Evolutionary conservation across 2,888 invertebrate genomes (phyloP).

Genomic region (Drosophila prostipennis): DNA sequence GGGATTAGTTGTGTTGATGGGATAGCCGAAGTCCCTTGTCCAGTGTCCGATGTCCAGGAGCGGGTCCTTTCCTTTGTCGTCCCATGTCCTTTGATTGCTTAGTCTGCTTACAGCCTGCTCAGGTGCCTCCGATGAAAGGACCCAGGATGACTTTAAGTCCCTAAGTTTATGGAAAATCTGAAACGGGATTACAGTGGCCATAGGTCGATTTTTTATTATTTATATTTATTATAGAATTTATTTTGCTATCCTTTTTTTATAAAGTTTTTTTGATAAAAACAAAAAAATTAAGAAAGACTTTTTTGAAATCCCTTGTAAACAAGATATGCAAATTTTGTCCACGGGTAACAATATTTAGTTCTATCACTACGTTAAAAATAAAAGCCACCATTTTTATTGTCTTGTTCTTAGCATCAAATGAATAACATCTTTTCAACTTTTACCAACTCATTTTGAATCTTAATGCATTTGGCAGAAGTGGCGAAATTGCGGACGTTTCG

Average conservation of each 20-base stretch:
- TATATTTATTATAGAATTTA: too few relatives aligned
- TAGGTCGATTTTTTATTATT: too few relatives aligned
- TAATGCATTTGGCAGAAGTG: not conserved
- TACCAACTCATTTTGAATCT: not conserved
- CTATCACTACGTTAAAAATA: too few relatives aligned
- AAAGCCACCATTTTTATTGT: not conserved
- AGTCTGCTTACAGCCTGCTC: conserved; percentile 18
- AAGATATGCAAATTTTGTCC: too few relatives aligned
- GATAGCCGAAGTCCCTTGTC: conserved; percentile 27
- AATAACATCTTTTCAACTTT: not conserved
- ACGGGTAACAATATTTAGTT: too few relatives aligned
- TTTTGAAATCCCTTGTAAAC: too few relatives aligned
- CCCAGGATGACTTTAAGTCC: conserved; percentile 19
- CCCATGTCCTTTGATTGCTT: conserved; percentile 27
- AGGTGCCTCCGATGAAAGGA: conserved; percentile 34
- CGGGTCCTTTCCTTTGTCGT: conserved; percentile 24
- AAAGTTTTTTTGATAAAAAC: too few relatives aligned
- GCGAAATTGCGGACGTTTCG: not conserved
- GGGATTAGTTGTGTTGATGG: conserved; percentile 65
- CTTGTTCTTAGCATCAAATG: not conserved
- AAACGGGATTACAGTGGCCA: conserved; percentile 4
- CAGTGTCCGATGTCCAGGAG: conserved; percentile 7
- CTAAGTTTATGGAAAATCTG: conserved; percentile 24
- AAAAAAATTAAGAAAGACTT: too few relatives aligned
- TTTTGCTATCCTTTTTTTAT: too few relatives aligned